These are phyloP conservation scores for Lophochroa leadbeateri DNA, from an alignment of 2,113 vertebrate genomes.

Conservation along the genomic window DNA sequence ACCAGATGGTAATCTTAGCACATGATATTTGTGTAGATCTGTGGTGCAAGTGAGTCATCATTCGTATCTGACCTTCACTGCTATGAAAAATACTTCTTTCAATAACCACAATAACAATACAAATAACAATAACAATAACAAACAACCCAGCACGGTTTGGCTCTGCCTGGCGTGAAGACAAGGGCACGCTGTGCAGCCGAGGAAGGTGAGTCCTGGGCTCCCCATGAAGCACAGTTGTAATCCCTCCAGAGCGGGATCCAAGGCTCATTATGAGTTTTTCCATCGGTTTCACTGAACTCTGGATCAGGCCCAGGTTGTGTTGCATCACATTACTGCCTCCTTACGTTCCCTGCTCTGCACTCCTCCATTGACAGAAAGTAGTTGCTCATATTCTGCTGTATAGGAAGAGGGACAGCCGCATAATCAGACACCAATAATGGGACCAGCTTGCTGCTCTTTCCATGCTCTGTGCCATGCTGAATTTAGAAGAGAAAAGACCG, in stretches of 20 bases:
- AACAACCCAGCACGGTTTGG: neutral
- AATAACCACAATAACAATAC: constrained; percentile 52
- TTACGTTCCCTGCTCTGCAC: neutral
- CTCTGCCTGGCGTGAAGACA: neutral
- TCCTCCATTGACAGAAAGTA: neutral
- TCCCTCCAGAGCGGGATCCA: neutral
- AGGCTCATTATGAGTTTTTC: constrained; percentile 25
- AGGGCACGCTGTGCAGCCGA: neutral
- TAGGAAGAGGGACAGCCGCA: neutral
- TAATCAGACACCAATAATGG: neutral
- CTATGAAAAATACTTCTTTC: constrained; percentile 68
- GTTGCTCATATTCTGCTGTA: neutral
- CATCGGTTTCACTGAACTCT: constrained; percentile 19
- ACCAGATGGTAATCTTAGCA: constrained; percentile 85
- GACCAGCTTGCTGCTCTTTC: neutral
- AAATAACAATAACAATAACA: constrained; percentile 62
- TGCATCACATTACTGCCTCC: constrained; percentile 44
- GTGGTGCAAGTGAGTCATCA: constrained; percentile 77
- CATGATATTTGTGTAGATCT: constrained; percentile 81
- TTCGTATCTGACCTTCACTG: constrained; percentile 70
- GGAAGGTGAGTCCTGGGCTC: constrained; percentile 1
- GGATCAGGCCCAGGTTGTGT: neutral
- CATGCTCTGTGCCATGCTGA: neutral
- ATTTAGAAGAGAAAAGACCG: neutral
- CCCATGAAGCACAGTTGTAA: neutral